Base-by-base conservation (phyloP, 2,113 vertebrate species). In the Taurulus bubalis region DNA sequence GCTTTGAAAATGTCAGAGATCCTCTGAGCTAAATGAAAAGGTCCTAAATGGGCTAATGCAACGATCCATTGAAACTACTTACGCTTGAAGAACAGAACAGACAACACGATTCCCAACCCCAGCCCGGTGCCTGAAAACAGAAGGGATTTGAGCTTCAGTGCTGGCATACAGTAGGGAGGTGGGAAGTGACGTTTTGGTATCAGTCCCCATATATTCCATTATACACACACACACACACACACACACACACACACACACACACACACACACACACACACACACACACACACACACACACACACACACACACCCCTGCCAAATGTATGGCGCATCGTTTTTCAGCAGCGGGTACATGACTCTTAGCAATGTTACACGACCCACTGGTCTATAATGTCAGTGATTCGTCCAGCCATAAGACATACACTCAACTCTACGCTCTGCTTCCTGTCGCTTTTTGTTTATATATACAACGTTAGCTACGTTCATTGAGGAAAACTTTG, bases 11-110 rank as follows among this genome's bases (percentile, higher is more conserved):
- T 47, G 6, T 47, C 42, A 49, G 47, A 49, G 47, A 18, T 64
- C 38, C 22, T 75, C 47, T 30, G 47, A 65, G 69, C n/a, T 22
- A 68, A 75, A 55, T 68, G 2, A 51, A 28, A 59, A 59, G 11
- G 5, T 20, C 75, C 0, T 20, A 51, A n/a, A 45, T n/a, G 34
- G 14, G 28, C 2, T 42, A 30, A 26, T 58, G 45, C 6, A 32
- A 38, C 16, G 45, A 70, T 16, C 3, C 20, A 66, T 1, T 47
- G 18, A 76, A 58, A 63, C 3, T 70, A 97, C 97, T 98, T 92
- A 99, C 98, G 96, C 95, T 98, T 99, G 93, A 99, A 99, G 95
- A 98, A 98, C 78, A 97, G 94, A 79, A 99, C 97, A 49, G 98
- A 99, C 79, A 99, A 97, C 79, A 99, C 96, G 45, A 99, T 94